Base-by-base conservation (phyloP, 2,888 invertebrate genomes). In the Amphipoea oculea region DNA sequence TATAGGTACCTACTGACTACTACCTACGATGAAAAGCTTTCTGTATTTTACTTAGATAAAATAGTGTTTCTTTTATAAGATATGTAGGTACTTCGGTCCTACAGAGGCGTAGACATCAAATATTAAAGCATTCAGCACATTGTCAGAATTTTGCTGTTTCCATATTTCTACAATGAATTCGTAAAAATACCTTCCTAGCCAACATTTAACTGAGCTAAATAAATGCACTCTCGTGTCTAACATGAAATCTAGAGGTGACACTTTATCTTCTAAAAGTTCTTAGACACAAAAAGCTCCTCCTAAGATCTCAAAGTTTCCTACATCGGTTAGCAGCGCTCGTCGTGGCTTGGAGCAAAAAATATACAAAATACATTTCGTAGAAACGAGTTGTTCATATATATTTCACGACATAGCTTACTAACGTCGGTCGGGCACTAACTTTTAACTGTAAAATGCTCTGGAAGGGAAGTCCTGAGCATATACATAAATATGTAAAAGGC, bases 401-500 rank as follows among this genome's bases (percentile, higher is more conserved):
- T 83, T 42, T 65, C n/a, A 62, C 65, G 75, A 70, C 70, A 82
- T 86, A 86, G 79, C 77, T 73, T 69, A 83, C 51, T 66, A 65
- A 75, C 76, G 20, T 77, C 72, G 73, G 65, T 80, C 73, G 78
- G 83, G 84, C 87, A 80, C 77, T 89, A 80, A 89, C 81, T 86
- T 81, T 79, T 80, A 87, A 86, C 86, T 85, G 85, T 86, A 84
- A 82, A 88, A 83, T 75, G 76, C 69, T 77, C 70, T 81, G 73
- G 79, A 82, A 79, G 86, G 83, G 86, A 90, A 89, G 77, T 89
- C 82, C 76, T 75, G 68, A 48, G 71, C 83, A 82, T 87, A 87
- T 40, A 4, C 40, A 40, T 90, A 86, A 90, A 90, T 89, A 88
- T 86, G 86, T 87, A 86, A 89, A 89, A 81, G 88, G 85, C 82